These are phyloP conservation scores for Burhinus oedicnemus DNA, from an alignment of 2,113 vertebrate genomes.

Conservation along the genomic window DNA sequence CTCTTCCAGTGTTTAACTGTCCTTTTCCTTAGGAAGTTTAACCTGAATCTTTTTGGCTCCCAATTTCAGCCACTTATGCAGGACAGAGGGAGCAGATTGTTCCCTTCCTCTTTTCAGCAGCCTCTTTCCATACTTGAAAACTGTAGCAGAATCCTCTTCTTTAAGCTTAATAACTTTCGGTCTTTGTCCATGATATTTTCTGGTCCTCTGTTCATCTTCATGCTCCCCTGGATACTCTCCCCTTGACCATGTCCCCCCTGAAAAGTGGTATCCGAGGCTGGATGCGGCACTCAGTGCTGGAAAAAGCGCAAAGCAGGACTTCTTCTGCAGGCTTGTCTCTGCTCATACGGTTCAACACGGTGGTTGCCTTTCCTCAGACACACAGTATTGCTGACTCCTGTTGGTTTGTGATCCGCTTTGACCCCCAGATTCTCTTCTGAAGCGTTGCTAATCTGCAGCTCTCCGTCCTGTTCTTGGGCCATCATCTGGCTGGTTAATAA, in stretches of 20 bases:
- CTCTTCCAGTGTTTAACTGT: not conserved
- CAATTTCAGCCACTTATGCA: not conserved
- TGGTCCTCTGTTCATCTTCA: not conserved
- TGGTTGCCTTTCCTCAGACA: not conserved
- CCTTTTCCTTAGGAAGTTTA: not conserved
- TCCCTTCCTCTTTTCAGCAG: not conserved
- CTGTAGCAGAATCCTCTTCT: not conserved
- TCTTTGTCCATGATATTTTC: not conserved
- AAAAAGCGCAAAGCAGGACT: not conserved
- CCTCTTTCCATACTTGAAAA: not conserved
- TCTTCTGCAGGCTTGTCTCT: not conserved
- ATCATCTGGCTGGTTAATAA: not conserved
- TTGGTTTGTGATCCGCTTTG: not conserved
- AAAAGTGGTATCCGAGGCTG: not conserved
- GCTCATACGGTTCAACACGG: rapidly evolving
- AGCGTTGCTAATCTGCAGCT: not conserved
- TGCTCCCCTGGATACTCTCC: not conserved
- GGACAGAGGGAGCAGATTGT: not conserved
- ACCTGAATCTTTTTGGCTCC: not conserved
- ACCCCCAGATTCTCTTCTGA: not conserved
- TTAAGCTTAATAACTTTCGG: not conserved
- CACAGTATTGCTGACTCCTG: rapidly evolving
- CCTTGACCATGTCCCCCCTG: not conserved
- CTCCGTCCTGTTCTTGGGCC: not conserved
- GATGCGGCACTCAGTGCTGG: not conserved